Evolutionary conservation across 2,797 vertebrate genomes (phyloP), one percentile per base, ranked within the genome.

Genomic region (Parauchenoglanis punctatus): DNA sequence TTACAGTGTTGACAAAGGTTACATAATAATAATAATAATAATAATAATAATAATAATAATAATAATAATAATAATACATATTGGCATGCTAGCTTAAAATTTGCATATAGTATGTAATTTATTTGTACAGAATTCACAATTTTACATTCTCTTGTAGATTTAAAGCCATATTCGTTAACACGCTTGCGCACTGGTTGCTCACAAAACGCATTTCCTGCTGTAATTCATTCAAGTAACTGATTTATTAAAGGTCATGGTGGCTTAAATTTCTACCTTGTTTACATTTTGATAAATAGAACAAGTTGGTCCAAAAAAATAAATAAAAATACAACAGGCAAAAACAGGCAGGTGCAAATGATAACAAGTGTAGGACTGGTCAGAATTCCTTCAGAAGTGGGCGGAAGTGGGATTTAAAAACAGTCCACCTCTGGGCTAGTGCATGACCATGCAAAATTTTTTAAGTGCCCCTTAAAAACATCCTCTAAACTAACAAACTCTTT

Each of bases 21-120:
- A 44, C 15, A 23, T 44, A 44, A 23, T 44, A 44, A 72, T 23
- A 40, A 72, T 72, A 72, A 44, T 72, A 72, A 72, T 72, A 72
- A 72, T 72, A 72, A 72, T 72, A 72, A 72, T 44, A 72, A 44
- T 44, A 72, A 72, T 23, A 46, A 73, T 46, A 72, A 72, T 20
- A 72, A 44, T 23, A 73, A 44, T 25, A 75, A 75, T 46, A 49
- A 63, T 63, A 63, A 25, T 12, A 25, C 10, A 63, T 7, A 70
- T 72, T 1, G 13, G 18, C 35, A 72, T 73, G 46, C 72, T 11
- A 73, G 40, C 40, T 46, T 73, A 73, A 5, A 73, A 46, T 23
- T 46, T 6, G 20, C 20, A 75, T 49, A 49, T 75, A 75, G 49
- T 6, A 23, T 11, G 72, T 77, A 28, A 28, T 77, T 54, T 76